Conservation (phyloP, 2,113 vertebrate genomes). For the Hippopotamus amphibius region DNA sequence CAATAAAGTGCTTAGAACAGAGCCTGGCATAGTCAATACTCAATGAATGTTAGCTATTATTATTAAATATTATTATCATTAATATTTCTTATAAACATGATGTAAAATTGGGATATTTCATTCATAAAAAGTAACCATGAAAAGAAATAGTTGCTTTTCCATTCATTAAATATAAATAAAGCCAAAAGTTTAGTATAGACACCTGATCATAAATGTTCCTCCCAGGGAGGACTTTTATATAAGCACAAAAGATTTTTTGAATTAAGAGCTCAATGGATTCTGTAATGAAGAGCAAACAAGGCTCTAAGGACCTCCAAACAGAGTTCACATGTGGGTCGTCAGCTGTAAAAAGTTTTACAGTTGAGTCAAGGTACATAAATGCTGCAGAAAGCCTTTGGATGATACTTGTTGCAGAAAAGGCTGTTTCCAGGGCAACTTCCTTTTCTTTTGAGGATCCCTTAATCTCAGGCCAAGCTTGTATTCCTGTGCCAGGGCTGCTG, state of each 20-base stretch:
- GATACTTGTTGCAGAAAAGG: not conserved
- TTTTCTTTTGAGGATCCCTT: not conserved
- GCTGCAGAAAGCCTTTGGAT: not conserved
- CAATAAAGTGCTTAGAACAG: not conserved
- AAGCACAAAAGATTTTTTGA: not conserved
- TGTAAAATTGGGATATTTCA: not conserved
- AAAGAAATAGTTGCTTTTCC: constrained; percentile 23
- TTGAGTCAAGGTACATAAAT: not conserved
- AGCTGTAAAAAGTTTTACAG: not conserved
- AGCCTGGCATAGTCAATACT: not conserved
- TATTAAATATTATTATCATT: not conserved
- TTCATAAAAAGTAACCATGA: not conserved
- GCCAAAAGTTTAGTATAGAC: not conserved
- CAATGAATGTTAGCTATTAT: not conserved
- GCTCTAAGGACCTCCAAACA: not conserved
- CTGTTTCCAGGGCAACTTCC: not conserved
- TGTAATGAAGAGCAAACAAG: not conserved
- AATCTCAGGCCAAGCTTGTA: not conserved
- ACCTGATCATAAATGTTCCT: not conserved
- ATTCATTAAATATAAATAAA: constrained; percentile 37
- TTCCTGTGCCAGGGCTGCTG: not conserved
- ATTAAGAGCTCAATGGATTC: not conserved
- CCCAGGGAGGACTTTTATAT: not conserved
- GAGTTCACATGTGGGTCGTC: not conserved
- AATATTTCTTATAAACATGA: constrained; percentile 24